phyloP scores from a whole-genome alignment of 2,888 invertebrate genomes.

The Cecidostiba fungosa region DNA sequence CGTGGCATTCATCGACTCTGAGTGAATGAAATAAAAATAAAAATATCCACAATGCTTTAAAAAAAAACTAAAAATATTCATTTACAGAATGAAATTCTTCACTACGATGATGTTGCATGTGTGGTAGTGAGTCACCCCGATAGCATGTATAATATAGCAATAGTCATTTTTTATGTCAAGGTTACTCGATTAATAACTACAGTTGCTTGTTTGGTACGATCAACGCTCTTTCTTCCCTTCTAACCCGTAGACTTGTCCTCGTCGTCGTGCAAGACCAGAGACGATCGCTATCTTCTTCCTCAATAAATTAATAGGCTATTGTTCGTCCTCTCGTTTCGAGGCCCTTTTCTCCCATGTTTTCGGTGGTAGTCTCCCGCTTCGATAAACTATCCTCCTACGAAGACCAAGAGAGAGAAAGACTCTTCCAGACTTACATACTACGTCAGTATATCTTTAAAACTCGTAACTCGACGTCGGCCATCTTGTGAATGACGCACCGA shows the following conservation, averaged over 20 bases:
- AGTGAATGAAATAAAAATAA: conserved; percentile 17
- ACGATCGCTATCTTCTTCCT: conserved; percentile 57
- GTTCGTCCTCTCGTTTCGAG: conserved; percentile 62
- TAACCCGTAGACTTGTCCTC: conserved; percentile 67
- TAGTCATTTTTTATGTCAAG: conserved; percentile 23
- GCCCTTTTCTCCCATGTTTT: conserved; percentile 47
- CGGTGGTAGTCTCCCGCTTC: not conserved
- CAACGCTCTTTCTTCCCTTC: conserved; percentile 64
- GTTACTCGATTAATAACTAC: conserved; percentile 60
- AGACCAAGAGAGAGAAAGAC: conserved; percentile 47
- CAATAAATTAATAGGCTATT: conserved; percentile 73
- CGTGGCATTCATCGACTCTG: not conserved
- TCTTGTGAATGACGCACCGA: not conserved
- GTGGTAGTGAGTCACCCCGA: conserved; percentile 14
- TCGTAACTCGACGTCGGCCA: not conserved
- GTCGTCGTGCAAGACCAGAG: conserved; percentile 59
- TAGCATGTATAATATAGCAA: conserved; percentile 23
- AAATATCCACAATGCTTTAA: conserved; percentile 30
- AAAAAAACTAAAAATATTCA: conserved; percentile 20
- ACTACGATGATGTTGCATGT: conserved; percentile 28
- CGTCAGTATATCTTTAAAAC: conserved; percentile 16
- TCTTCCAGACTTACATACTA: not conserved
- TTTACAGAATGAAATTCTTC: not conserved
- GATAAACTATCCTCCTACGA: not conserved
- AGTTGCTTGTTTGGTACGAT: conserved; percentile 75